phyloP scores from a whole-genome alignment of 2,888 invertebrate species.

The Agriotes lineatus region DNA sequence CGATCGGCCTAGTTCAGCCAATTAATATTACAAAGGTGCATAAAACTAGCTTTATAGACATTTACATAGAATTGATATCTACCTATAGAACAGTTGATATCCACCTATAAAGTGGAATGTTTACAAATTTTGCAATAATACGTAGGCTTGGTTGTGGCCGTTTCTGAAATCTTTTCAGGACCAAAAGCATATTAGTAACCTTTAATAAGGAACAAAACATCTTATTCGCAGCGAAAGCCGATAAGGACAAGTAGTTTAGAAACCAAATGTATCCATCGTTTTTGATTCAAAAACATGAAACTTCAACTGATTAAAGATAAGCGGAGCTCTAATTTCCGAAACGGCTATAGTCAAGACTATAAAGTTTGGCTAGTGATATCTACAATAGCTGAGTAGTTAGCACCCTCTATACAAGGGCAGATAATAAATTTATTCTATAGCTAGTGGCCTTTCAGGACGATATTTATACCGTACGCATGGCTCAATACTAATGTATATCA shows the following conservation, averaged over 20 bases:
- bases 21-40: conserved; percentile 52
- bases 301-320: background rate
- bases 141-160: conserved; percentile 20
- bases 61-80: conserved; percentile 45
- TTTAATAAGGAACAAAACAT: background rate
- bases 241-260: too few species aligned
- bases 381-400: conserved; percentile 56
- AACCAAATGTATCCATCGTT: too few species aligned
- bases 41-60: conserved; percentile 51
- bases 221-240: too few species aligned
- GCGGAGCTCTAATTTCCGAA: conserved; percentile 9
- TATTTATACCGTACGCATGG: conserved; percentile 56
- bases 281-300: conserved; percentile 4
- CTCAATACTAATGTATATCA: conserved; percentile 57
- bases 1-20: conserved; percentile 56
- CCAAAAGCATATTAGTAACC: too few species aligned
- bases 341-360: conserved; percentile 34
- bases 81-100: conserved; percentile 45
- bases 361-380: conserved; percentile 62
- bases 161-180: conserved; percentile 9
- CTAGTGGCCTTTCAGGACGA: conserved; percentile 62
- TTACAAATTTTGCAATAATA: conserved; percentile 46
- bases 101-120: conserved; percentile 51
- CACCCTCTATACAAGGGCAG: conserved; percentile 62
- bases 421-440: conserved; percentile 48